Evolutionary conservation across 2,888 invertebrate species (phyloP).

Genomic region (Hydroisotoma schaefferi): DNA sequence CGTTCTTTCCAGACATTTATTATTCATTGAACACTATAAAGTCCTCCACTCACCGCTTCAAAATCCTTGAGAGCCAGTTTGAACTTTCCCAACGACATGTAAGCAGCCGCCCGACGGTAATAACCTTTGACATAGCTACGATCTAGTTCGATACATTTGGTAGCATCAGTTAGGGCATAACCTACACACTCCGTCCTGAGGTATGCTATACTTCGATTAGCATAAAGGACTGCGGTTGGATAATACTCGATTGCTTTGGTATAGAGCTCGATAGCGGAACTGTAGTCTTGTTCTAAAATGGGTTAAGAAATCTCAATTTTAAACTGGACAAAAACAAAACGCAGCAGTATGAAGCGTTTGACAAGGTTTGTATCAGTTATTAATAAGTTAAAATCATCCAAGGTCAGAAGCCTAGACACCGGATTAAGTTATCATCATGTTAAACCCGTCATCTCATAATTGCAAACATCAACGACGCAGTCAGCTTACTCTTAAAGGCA

Average conservation of each 20-base stretch:
- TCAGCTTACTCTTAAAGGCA: constrained; percentile 44
- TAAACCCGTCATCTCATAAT: too few species aligned
- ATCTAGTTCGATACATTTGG: constrained; percentile 85
- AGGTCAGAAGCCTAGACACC: constrained; percentile 23
- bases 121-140: constrained; percentile 91
- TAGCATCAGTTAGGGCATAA: constrained; percentile 86
- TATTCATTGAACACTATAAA: constrained; percentile 2
- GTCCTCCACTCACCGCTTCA: constrained; percentile 73
- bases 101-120: constrained; percentile 91
- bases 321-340: too few species aligned
- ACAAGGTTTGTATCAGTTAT: too few species aligned
- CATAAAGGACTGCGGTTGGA: constrained; percentile 84
- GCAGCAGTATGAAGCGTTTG: too few species aligned
- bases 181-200: constrained; percentile 93
- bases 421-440: constrained; percentile 17
- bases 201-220: constrained; percentile 86
- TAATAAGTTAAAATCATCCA: constrained; percentile 8
- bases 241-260: constrained; percentile 82
- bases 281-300: constrained; percentile 86
- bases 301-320: too few species aligned
- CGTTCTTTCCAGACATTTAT: too few species aligned
- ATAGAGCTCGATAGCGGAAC: constrained; percentile 78
- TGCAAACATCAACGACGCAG: too few species aligned
- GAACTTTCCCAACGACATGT: constrained; percentile 97
- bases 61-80: constrained; percentile 94